A percentile compares a stretch with the other conserved stretches of the same genome.
Conservation (phyloP, 1,140 invertebrate species). For the Leptinotarsa lineolata region DNA sequence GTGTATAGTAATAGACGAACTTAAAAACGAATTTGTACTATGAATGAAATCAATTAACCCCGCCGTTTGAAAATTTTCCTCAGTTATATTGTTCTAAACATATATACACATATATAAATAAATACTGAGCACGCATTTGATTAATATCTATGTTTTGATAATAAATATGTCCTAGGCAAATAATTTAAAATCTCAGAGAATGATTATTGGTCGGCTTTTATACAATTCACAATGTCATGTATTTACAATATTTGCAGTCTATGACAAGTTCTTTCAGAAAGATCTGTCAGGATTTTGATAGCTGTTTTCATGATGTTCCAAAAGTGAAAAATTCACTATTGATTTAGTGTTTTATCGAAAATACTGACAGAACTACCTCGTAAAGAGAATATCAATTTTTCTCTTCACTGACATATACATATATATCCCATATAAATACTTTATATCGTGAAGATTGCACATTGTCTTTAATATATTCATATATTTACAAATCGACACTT, state of each 20-base stretch:
- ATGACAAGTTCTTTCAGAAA: constrained; percentile 18
- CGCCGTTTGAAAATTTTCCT: background rate
- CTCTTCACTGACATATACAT: constrained; percentile 37
- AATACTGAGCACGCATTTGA: constrained; percentile 16
- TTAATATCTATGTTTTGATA: constrained; percentile 23
- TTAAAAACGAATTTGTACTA: constrained; percentile 37
- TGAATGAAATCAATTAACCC: constrained; percentile 23
- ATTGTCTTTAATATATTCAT: constrained; percentile 44
- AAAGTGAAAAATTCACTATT: no score
- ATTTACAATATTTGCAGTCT: constrained; percentile 45
- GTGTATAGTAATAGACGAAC: constrained; percentile 22
- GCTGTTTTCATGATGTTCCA: background rate
- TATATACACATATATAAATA: background rate
- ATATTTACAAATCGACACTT: constrained; percentile 43
- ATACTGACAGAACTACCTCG: constrained; percentile 12
- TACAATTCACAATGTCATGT: constrained; percentile 34
- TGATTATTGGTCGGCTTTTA: constrained; percentile 40
- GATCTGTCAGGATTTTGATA: constrained; percentile 10
- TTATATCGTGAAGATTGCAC: constrained; percentile 49
- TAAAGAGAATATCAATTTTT: constrained; percentile 26
- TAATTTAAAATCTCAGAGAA: constrained; percentile 30
- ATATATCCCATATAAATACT: constrained; percentile 34
- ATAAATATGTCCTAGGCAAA: constrained; percentile 28
- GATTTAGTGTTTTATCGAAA: background rate
- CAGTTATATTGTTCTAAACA: background rate